Percentiles rank a stretch among this genome's conserved stretches.
Evolutionary conservation across 2,797 vertebrate species (phyloP).

Genomic region (Margarornis squamiger): DNA sequence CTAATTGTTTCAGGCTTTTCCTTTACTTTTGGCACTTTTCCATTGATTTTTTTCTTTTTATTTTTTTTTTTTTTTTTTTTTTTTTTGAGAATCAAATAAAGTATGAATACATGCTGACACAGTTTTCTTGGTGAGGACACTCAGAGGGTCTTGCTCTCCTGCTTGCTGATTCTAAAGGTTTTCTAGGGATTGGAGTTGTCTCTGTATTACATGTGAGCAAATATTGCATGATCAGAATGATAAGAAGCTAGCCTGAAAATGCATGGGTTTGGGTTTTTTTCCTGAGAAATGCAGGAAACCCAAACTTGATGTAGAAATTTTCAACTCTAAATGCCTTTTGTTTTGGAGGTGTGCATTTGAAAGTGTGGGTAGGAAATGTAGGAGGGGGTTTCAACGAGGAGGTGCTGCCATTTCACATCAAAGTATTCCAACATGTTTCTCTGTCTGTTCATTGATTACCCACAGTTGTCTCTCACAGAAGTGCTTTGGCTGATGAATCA

Average conservation of each 20-base stretch:
- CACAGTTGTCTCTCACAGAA: background rate
- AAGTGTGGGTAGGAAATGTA: background rate
- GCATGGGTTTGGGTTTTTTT: too few species aligned
- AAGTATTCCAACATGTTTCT: background rate
- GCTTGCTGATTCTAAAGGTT: background rate
- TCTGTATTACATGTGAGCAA: background rate
- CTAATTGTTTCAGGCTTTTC: background rate
- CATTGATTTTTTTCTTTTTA: background rate
- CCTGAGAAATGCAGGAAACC: background rate
- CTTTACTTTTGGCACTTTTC: background rate
- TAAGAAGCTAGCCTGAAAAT: background rate
- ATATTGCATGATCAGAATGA: background rate
- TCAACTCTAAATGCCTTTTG: accelerated
- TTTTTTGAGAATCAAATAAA: background rate
- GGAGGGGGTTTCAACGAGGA: background rate
- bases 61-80: background rate
- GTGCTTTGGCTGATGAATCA: background rate
- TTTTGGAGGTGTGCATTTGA: background rate
- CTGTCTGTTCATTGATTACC: background rate
- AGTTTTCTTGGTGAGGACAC: background rate
- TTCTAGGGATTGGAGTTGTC: background rate
- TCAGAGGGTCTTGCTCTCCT: background rate
- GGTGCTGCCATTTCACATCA: background rate
- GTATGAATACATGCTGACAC: background rate
- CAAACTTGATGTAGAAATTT: background rate